Evolutionary conservation across 2,797 vertebrate species (phyloP), one percentile per base, ranked within the genome.

Genomic region (Microctenopoma lineatum): DNA sequence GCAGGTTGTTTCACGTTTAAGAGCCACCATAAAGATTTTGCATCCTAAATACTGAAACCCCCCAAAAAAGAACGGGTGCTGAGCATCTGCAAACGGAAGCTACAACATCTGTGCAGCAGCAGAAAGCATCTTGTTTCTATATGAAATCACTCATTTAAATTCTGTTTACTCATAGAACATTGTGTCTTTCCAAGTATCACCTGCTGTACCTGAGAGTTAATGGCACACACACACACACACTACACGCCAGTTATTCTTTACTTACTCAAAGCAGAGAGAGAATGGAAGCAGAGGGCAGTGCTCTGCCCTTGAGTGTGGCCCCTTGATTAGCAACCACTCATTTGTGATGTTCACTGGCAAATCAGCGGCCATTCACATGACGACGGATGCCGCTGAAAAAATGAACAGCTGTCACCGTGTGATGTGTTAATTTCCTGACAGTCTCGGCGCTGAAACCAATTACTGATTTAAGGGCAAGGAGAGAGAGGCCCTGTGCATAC

Each of bases 341-440:
- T 97, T 97, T 97, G 96, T 96, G 96, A 96, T 96, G 96, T 95
- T 95, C 96, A 92, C 93, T 79, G 91, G 96, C 94, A 97, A 98
- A 98, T 97, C 96, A 96, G 95, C 90, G 85, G 93, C 94, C 95
- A 96, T 95, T 97, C 96, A 96, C 93, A 95, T 95, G 95, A 96
- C 94, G 95, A 95, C 97, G 96, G 95, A 95, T 91, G 94, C 92
- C 81, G 69, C 64, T 15, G 65, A 89, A 95, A 97, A 97, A 97
- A 96, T 96, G 95, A 98, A 96, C 96, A 97, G 96, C 96, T 97
- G 97, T 98, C 97, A 97, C 93, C 84, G 93, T 96, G 95, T 99
- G 97, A 99, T 98, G 96, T 98, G 96, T 98, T 98, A 98, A 98
- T 99, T 98, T 98, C 95, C 96, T 97, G 97, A 98, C 97, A 98